Conservation (phyloP, 64 coral and sea anemone genomes). For the Acropora tenuis region DNA sequence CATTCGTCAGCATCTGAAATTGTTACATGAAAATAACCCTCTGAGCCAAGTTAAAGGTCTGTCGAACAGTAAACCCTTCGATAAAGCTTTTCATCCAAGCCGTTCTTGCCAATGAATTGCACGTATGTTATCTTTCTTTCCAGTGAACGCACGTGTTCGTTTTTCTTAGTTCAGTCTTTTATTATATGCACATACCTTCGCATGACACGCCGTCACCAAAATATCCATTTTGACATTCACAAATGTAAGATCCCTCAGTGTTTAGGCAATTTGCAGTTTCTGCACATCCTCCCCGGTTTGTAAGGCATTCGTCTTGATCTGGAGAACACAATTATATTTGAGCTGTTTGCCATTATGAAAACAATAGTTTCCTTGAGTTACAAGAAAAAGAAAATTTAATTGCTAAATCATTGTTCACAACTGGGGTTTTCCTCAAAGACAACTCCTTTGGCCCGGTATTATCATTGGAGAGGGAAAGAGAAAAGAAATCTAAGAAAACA, state of each 20-base stretch:
- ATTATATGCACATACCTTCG: conserved; percentile 9
- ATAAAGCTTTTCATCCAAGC: no score
- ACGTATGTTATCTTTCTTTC: no score
- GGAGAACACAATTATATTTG: background rate
- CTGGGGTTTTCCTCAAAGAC: no score
- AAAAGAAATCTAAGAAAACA: no score
- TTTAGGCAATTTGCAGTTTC: conserved; percentile 45
- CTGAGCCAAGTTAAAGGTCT: background rate
- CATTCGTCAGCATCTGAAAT: conserved; percentile 70
- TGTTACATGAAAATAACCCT: background rate
- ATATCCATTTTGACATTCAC: conserved; percentile 49
- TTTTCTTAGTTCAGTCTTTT: no score
- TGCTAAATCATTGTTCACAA: no score
- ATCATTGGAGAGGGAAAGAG: no score
- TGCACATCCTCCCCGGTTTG: background rate
- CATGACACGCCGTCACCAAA: conserved; percentile 16
- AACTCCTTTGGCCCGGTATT: no score
- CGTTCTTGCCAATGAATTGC: background rate
- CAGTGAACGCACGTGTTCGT: no score
- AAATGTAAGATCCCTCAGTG: conserved; percentile 38
- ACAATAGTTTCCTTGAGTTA: no score
- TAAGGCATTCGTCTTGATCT: conserved; percentile 60
- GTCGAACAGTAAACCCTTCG: background rate
- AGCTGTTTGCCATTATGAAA: no score
- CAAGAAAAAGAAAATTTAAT: no score